Evolutionary conservation across 2,888 invertebrate genomes (phyloP).

Genomic region (Lathronympha strigana): DNA sequence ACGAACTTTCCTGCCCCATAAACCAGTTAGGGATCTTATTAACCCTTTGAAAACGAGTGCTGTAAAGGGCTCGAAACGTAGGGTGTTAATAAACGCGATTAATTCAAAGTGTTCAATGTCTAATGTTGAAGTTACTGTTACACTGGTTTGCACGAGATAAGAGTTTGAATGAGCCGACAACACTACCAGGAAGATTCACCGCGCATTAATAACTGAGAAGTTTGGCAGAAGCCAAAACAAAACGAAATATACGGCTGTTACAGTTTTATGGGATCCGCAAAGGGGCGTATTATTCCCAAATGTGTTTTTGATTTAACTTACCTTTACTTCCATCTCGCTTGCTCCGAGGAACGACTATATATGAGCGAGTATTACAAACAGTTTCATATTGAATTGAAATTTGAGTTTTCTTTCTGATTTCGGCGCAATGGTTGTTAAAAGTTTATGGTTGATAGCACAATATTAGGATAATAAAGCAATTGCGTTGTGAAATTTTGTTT

Average conservation of each 20-base stretch:
- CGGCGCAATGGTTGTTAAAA: no score
- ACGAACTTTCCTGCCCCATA: no score
- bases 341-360: neutral
- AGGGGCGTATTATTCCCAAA: neutral
- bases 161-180: neutral
- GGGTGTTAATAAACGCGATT: no score
- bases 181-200: neutral
- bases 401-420: no score
- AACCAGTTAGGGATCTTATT: no score
- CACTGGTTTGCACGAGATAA: neutral
- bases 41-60: no score
- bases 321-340: neutral
- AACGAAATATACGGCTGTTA: conserved; percentile 4
- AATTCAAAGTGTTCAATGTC: no score
- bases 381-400: neutral
- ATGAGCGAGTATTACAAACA: neutral
- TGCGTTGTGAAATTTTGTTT: neutral
- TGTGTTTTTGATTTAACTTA: neutral
- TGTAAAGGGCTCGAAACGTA: no score
- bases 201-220: conserved; percentile 15
- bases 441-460: no score
- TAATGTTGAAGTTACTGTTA: no score
- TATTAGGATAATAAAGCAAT: neutral
- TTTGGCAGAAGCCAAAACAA: conserved; percentile 2
- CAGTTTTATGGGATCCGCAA: neutral